Evolutionary conservation across 1,140 invertebrate genomes (phyloP), one percentile per base, ranked within the genome.

Genomic region (Drosophila suzukii): DNA sequence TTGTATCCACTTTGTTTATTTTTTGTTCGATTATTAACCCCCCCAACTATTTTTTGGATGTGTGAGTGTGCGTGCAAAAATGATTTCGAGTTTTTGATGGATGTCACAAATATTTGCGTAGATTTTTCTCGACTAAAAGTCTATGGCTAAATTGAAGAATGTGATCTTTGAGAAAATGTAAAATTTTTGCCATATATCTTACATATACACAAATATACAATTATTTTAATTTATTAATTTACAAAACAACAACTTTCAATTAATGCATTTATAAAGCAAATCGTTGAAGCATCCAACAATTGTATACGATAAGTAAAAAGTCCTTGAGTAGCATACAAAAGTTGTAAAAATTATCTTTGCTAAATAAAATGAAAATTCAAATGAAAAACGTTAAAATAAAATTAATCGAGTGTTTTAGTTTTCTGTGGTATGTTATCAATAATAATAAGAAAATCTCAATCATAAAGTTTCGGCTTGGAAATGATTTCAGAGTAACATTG

Each of bases 81-180:
- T 88, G 36, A 70, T 81, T 81, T 68, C 43, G 50, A 78, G 59
- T 78, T 66, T 66, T 66, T 66, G 27, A 66, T 49, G 62, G 11
- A 57, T 54, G 43, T 72, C 75, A 81, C 82, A 79, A 72, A 77
- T 79, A 84, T 91, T 91, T 91, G 78, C 90, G 75, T 91, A 91
- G 90, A 81, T 88, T 91, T 91, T 91, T 90, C 85, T 85, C 71
- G 81, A 30, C 49, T 83, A 91, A 91, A 91, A 91, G 85, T 86
- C 90, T 91, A 90, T 90, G 56, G 78, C 81, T 91, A 91, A 91
- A 91, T 91, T 65, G 67, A 53, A 58, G n/a, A 77, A 81, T 78
- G 82, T 83, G 82, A 85, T 77, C 81, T 73, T 50, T 73, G 54
- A 77, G 74, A 82, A 83, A 74, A 75, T 78, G 75, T 78, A 55